Percentiles rank a stretch among this genome's conserved stretches.
phyloP scores from a whole-genome alignment of 1,140 invertebrate species.

The Uloborus diversus region DNA sequence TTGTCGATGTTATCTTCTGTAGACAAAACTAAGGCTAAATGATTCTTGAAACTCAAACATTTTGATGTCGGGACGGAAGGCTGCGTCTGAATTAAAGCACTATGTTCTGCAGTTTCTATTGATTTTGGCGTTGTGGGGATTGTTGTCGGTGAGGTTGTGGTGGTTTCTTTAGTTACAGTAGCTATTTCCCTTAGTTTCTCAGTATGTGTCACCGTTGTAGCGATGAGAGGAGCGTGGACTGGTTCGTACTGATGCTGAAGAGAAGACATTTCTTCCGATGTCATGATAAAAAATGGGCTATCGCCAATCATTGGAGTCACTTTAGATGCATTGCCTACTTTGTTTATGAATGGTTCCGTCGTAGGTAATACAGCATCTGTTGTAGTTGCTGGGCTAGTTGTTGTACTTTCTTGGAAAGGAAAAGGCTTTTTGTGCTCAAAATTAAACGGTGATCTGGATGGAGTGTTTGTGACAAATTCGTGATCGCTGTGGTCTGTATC shows the following conservation, averaged over 20 bases:
- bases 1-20: conserved; percentile 52
- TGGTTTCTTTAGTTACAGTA: background rate
- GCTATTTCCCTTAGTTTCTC: background rate
- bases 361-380: background rate
- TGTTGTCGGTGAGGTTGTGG: background rate
- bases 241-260: conserved; percentile 49
- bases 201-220: background rate
- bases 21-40: conserved; percentile 46
- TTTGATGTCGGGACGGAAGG: conserved; percentile 20
- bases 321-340: background rate
- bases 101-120: background rate
- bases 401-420: conserved; percentile 12
- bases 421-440: background rate
- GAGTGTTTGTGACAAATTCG: conserved; percentile 27
- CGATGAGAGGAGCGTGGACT: conserved; percentile 10
- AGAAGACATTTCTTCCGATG: conserved; percentile 31
- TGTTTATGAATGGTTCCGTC: background rate
- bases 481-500: conserved; percentile 24
- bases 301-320: background rate
- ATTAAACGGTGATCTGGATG: background rate
- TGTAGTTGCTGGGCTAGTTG: background rate
- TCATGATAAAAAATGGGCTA: conserved; percentile 47
- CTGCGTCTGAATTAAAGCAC: background rate
- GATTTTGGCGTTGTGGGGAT: background rate
- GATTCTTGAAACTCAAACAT: conserved; percentile 36